Conservation (phyloP, 2,797 vertebrate genomes). For the Rhabdophis nuchalis region DNA sequence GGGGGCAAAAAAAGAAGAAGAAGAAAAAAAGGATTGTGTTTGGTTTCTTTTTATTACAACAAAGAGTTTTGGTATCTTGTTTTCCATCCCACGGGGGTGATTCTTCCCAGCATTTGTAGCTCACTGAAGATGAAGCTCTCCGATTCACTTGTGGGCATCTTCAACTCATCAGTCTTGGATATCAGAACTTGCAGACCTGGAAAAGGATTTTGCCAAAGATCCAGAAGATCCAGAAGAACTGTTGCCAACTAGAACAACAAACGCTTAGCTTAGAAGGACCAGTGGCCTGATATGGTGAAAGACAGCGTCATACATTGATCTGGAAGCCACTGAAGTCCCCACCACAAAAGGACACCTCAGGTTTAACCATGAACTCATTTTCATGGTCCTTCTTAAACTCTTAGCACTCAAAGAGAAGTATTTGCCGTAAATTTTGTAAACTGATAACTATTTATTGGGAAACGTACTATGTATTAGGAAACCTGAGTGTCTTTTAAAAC, state of each 20-base stretch:
- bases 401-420: not conserved
- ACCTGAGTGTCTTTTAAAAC: conserved; percentile 29
- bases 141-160: not conserved
- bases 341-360: not conserved
- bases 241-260: not conserved
- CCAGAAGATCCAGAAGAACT: not conserved
- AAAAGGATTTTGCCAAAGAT: not conserved
- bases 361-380: not conserved
- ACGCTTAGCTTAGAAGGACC: not conserved
- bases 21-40: not conserved
- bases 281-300: not conserved
- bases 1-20: not conserved
- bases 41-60: not conserved
- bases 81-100: not conserved
- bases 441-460: not conserved
- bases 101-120: not conserved
- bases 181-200: not conserved
- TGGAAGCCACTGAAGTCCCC: not conserved
- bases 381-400: not conserved
- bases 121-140: not conserved
- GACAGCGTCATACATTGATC: not conserved
- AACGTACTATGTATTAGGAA: not conserved
- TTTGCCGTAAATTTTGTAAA: not conserved
- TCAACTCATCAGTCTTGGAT: not conserved
- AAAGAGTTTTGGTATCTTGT: not conserved